Conservation (phyloP, 2,113 vertebrate genomes). For the Gopherus evgoodei region DNA sequence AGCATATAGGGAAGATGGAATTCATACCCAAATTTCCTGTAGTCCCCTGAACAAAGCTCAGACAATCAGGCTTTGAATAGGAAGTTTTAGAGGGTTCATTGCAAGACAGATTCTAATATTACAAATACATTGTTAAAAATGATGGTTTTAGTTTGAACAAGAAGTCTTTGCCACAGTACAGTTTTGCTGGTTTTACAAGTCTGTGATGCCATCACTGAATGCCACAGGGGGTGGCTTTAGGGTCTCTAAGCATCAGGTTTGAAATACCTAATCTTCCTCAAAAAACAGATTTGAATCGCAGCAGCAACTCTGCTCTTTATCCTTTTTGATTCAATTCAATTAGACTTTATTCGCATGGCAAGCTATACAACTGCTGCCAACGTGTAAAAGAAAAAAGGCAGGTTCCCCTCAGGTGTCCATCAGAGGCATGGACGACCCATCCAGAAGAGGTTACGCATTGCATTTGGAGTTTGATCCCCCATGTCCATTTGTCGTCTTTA, state of each 20-base stretch:
- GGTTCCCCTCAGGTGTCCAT: not conserved
- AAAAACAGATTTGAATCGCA: conserved; percentile 23
- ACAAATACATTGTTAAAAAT: not conserved
- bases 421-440: not conserved
- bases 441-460: not conserved
- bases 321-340: conserved; percentile 12
- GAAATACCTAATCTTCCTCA: not conserved
- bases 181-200: not conserved
- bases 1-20: not conserved
- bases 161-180: not conserved
- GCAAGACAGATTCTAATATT: not conserved
- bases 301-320: conserved; percentile 3
- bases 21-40: not conserved
- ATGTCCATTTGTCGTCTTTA: not conserved
- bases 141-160: not conserved
- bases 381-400: not conserved
- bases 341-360: not conserved
- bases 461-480: not conserved
- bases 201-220: not conserved
- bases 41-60: not conserved
- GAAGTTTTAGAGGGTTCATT: not conserved
- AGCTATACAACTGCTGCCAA: not conserved
- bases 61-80: not conserved
- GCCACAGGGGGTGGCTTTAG: not conserved
- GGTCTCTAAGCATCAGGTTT: not conserved